These are phyloP conservation scores for Orchesella cincta DNA, from an alignment of 1,140 invertebrate genomes.

Conservation along the genomic window DNA sequence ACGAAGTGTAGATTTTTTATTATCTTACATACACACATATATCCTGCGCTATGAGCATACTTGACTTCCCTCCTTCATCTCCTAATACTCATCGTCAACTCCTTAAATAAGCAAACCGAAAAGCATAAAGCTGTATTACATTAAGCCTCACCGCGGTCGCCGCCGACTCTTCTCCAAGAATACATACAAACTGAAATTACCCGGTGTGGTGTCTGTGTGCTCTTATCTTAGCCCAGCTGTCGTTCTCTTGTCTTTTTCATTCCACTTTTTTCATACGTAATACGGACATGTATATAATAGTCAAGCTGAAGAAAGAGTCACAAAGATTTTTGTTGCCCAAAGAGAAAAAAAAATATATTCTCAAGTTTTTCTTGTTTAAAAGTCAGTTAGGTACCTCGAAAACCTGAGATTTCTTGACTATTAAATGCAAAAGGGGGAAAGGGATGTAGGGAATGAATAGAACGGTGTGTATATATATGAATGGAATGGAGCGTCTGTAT, in stretches of 20 bases:
- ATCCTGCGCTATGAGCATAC: background rate
- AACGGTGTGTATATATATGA: too few relatives aligned
- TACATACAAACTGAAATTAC: background rate
- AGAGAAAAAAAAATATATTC: too few relatives aligned
- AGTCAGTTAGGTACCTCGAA: conserved; percentile 6
- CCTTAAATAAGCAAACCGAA: conserved; percentile 21
- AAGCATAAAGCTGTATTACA: conserved; percentile 9
- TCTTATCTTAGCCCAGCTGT: conserved; percentile 8
- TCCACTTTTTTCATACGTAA: background rate
- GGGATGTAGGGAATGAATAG: too few relatives aligned
- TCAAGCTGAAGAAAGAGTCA: too few relatives aligned
- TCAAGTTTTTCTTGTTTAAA: too few relatives aligned
- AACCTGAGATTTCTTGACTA: conserved; percentile 3
- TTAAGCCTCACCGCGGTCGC: background rate
- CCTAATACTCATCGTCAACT: background rate
- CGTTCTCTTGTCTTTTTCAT: conserved; percentile 15
- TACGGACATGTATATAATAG: too few relatives aligned
- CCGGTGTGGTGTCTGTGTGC: background rate
- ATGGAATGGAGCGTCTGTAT: too few relatives aligned
- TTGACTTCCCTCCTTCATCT: background rate
- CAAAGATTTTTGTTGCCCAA: too few relatives aligned
- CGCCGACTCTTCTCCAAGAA: background rate
- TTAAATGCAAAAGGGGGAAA: background rate
- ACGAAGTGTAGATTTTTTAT: background rate
- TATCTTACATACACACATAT: background rate